Evolutionary conservation across 2,113 vertebrate genomes (phyloP).

Genomic region (Microcebus lehilahytsara): DNA sequence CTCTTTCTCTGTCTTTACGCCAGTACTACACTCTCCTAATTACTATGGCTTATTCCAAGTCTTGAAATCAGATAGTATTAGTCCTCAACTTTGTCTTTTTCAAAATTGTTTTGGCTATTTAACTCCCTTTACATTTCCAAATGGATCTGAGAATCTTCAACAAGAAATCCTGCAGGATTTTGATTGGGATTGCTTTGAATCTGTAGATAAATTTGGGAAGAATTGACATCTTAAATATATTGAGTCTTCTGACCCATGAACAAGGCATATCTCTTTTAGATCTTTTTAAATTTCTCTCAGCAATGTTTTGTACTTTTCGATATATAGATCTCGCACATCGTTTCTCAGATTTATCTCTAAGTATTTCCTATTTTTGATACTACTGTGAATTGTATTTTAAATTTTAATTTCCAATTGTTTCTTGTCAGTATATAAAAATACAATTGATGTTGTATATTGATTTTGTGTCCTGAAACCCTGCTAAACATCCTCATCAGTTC

Average conservation of each 20-base stretch:
- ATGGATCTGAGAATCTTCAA: conserved; percentile 10
- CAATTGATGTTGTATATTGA: background rate
- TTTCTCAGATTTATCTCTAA: background rate
- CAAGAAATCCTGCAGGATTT: background rate
- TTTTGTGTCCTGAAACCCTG: background rate
- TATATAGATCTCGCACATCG: background rate
- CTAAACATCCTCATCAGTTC: background rate
- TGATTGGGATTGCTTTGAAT: background rate
- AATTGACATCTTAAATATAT: background rate
- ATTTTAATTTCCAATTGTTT: background rate
- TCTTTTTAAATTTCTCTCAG: background rate
- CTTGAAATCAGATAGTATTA: background rate
- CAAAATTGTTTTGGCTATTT: background rate
- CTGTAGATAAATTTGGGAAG: background rate
- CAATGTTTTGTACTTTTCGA: background rate
- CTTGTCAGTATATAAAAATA: background rate
- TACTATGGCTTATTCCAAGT: background rate
- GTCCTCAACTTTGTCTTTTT: background rate
- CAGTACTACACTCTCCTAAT: background rate
- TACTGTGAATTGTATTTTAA: background rate
- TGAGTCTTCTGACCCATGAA: background rate
- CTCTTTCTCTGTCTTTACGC: background rate
- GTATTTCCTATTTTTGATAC: background rate
- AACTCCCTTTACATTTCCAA: background rate
- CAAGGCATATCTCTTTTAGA: background rate